A percentile compares a stretch with the other conserved stretches of the same genome.
Conservation (phyloP, 2,113 vertebrate species). For the Vulpes vulpes region DNA sequence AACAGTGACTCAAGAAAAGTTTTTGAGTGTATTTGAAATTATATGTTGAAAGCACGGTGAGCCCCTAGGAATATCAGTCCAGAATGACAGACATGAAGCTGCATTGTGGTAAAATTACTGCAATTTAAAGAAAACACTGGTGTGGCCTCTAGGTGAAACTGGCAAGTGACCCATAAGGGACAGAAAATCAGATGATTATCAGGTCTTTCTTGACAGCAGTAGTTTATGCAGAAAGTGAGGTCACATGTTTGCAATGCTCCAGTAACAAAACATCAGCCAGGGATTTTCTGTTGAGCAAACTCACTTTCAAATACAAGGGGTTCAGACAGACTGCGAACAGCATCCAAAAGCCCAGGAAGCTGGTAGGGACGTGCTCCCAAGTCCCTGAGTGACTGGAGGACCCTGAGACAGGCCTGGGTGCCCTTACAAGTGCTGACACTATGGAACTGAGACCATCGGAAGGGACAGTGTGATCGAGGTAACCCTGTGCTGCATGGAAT, state of each 20-base stretch:
- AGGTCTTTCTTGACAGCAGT: neutral
- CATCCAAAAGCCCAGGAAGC: neutral
- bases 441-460: no score
- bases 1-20: neutral
- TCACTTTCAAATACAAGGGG: neutral
- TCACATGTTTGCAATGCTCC: neutral
- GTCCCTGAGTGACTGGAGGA: no score
- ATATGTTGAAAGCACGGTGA: neutral
- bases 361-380: neutral
- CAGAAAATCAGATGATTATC: neutral
- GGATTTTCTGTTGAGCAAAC: neutral
- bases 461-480: no score
- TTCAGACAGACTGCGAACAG: neutral
- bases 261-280: neutral
- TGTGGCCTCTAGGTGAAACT: neutral
- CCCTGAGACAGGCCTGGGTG: neutral
- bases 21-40: neutral
- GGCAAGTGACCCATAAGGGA: neutral
- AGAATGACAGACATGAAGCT: neutral
- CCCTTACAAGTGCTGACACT: no score
- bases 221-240: neutral
- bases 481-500: neutral
- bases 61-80: neutral
- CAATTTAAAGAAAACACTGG: neutral
- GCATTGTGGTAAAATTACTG: neutral